Evolutionary conservation across 2,888 invertebrate species (phyloP), one percentile per base, ranked within the genome.

Genomic region (Stenodema calcarata): DNA sequence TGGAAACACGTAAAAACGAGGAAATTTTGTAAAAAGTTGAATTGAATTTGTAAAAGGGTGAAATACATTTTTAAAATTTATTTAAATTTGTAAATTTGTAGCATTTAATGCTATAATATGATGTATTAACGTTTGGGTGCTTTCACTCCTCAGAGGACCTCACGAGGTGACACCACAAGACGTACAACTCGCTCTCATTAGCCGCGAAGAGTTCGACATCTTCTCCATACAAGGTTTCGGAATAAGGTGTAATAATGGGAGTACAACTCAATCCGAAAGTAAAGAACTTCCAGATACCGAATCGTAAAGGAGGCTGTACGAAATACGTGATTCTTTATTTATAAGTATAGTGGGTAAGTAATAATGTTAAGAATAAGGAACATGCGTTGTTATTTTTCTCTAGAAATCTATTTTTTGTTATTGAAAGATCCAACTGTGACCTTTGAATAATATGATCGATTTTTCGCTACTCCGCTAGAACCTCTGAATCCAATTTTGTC

Each of bases 191-290:
- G 89, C 89, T 7, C 44, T 90, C 27, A 35, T 86, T 30, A 87
- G 87, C 28, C 88, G 89, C 28, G 86, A 87, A 41, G 89, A 89
- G 86, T 89, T 90, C 79, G 89, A 89, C 85, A 62, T 89, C 18
- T 88, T 90, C 50, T 81, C 86, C 18, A 73, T 81, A 47, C 69
- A 78, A 41, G 86, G 86, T 12, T 41, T 81, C 4, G 86, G 86
- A 14, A 78, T 7, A 9, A 44, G 27, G 18, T 44, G 41, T 44
- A 16, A 6, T 11, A 62, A 2, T 2, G 62, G n/a, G 0, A 50
- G n/a, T 16, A 62, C 9, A 62, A 23, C 27, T 18, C 62, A n/a
- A n/a, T 18, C 9, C 3, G 62, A 62, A 62, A 62, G 23, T 11
- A 41, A 73, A 30, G 35, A 73, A 30, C 35, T 28, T 9, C 30